Base-by-base conservation (phyloP, 23 tunicate genomes). In the Styela clava region DNA sequence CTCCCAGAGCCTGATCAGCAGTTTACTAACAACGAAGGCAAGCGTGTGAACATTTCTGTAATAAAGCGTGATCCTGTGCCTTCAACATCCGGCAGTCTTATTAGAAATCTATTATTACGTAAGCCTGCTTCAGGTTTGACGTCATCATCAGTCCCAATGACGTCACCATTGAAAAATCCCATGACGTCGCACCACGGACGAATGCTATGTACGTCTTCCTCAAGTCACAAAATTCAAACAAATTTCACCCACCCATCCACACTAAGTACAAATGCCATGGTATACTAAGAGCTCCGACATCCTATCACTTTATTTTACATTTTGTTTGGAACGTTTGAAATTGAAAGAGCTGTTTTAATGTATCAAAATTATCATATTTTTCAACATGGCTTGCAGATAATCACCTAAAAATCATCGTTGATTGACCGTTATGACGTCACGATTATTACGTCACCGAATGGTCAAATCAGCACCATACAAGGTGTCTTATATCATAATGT, bases 11-110 rank as follows among this genome's bases (percentile, higher is more conserved):
- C 64, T 16, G 21, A 52, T 21, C 81, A 52, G 44, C 52, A 44
- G 26, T 76, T 76, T 64, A 76, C 65, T 27, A 76, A n/a, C 81
- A 52, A 44, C 64, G 81, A 76, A 44, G 81, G 81, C 30, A 76
- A 76, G 27, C 64, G 65, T 7, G 65, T 76, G 12, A 76, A 76
- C 44, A 76, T 76, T 0, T 76, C 81, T 7, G 31, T 51, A 27
- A 44, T 76, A 25, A 76, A 76, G 21, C 81, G 1, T 7, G 44
- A 20, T 19, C 18, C 64, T 19, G 22, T 16, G 16, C 1, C 81
- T 52, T 19, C 61, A 21, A 20, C 81, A 44, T 76, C 81, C 22
- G 35, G 64, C 52, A 29, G 37, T 44, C 26, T 76, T 16, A 76
- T 76, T 44, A 52, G 27, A 24, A 76, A 28, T 52, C n/a, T 76